These are phyloP conservation scores for Drosophila koepferae DNA, from an alignment of 2,888 invertebrate species.

Conservation along the genomic window DNA sequence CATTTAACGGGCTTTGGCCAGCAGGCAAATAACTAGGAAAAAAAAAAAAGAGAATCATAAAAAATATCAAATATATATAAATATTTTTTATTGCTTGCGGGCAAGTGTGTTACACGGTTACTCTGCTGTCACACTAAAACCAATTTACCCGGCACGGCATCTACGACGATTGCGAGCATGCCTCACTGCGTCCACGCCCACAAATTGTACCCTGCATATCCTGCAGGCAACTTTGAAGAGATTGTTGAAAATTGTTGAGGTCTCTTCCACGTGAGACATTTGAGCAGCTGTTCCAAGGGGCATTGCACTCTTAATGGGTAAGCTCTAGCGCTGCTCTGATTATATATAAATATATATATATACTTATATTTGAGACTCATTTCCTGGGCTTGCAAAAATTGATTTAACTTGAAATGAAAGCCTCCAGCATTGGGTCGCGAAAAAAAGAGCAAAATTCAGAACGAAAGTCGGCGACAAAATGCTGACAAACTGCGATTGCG, in stretches of 20 bases:
- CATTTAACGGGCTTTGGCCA: conserved; percentile 69
- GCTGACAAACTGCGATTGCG: conserved; percentile 68
- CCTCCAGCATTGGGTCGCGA: conserved; percentile 69
- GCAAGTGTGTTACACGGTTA: conserved; percentile 49
- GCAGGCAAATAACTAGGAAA: conserved; percentile 47
- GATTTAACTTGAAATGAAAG: conserved; percentile 44
- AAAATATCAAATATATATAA: conserved; percentile 49
- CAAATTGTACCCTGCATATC: conserved; percentile 18
- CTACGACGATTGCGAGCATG: conserved; percentile 50
- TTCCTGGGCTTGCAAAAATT: conserved; percentile 57
- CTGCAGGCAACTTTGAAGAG: conserved; percentile 48
- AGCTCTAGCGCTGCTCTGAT: background rate
- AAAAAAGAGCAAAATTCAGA: conserved; percentile 14
- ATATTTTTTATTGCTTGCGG: conserved; percentile 59
- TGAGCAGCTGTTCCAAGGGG: background rate
- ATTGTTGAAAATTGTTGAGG: background rate
- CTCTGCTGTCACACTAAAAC: conserved; percentile 57
- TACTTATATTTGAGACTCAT: conserved; percentile 56
- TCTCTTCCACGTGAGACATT: background rate
- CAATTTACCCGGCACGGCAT: conserved; percentile 58
- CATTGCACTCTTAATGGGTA: conserved; percentile 1
- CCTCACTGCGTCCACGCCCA: conserved; percentile 54
- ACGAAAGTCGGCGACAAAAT: conserved; percentile 69
- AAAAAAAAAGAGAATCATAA: conserved; percentile 1
- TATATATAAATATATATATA: background rate